phyloP scores from a whole-genome alignment of 1,140 invertebrate species.

The Pollicipes pollicipes region DNA sequence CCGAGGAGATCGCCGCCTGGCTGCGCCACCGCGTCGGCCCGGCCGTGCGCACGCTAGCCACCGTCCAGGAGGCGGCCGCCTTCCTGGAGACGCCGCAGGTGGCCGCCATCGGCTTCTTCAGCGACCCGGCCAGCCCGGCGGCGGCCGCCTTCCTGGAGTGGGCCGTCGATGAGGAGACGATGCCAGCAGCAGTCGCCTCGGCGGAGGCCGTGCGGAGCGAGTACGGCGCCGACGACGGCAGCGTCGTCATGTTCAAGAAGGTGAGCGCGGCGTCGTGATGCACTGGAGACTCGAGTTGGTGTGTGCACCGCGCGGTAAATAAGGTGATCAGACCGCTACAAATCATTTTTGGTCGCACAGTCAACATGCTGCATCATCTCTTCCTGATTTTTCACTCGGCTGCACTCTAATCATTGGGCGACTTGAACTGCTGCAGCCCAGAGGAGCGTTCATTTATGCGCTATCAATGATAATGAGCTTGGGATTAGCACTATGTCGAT shows the following conservation, averaged over 20 bases:
- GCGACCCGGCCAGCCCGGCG: neutral
- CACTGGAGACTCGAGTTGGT: no score
- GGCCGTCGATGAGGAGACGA: constrained; percentile 61
- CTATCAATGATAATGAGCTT: no score
- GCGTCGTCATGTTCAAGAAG: constrained; percentile 74
- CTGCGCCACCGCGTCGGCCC: constrained; percentile 91
- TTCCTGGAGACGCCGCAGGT: constrained; percentile 61
- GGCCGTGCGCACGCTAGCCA: constrained; percentile 56
- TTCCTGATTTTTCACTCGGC: no score
- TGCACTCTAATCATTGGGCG: no score
- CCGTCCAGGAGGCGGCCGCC: constrained; percentile 60
- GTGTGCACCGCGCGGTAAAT: no score
- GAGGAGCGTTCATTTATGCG: no score
- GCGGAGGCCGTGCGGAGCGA: constrained; percentile 53
- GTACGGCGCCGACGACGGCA: constrained; percentile 48
- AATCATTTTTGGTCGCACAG: no score
- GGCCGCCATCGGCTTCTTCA: constrained; percentile 84
- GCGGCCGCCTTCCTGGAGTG: constrained; percentile 65
- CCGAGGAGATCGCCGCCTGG: constrained; percentile 84
- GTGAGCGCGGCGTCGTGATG: constrained; percentile 36
- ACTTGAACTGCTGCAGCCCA: no score
- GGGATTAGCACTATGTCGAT: no score
- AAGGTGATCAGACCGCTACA: no score
- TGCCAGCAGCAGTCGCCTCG: constrained; percentile 65
- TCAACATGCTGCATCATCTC: no score